These are phyloP conservation scores for Catostylus mosaicus DNA, from an alignment of 30 jellyfish, hydroid and myxozoan species.

Conservation along the genomic window DNA sequence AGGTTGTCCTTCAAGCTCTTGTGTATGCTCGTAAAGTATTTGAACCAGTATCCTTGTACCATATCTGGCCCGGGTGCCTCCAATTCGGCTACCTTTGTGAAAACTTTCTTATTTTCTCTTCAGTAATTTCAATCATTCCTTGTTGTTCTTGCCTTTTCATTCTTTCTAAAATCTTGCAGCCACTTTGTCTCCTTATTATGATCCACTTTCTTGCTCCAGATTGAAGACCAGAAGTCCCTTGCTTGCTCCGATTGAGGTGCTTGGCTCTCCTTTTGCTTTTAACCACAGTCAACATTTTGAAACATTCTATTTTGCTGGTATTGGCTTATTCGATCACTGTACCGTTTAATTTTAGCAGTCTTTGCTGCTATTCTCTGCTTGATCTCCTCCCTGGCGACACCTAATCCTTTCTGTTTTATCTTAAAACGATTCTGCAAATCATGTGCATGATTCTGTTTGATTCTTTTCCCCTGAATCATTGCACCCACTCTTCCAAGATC, in stretches of 20 bases:
- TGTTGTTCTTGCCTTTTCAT: slow-evolving; percentile 27
- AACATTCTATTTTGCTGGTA: background rate
- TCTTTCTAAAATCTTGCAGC: slow-evolving; percentile 30
- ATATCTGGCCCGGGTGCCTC: background rate
- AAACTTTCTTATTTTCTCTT: slow-evolving; percentile 1
- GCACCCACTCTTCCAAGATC: slow-evolving; percentile 17
- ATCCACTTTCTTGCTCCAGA: slow-evolving; percentile 39
- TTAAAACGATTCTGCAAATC: background rate
- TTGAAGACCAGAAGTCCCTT: slow-evolving; percentile 30
- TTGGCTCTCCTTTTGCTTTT: slow-evolving; percentile 30
- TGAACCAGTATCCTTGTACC: slow-evolving; percentile 22
- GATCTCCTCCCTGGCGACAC: slow-evolving; percentile 17
- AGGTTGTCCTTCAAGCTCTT: slow-evolving; percentile 13
- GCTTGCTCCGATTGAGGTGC: slow-evolving; percentile 27
- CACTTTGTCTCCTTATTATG: slow-evolving; percentile 25
- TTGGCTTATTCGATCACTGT: slow-evolving; percentile 13
- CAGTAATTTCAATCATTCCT: slow-evolving; percentile 3
- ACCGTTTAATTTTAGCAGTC: background rate
- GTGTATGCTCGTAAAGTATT: slow-evolving; percentile 41
- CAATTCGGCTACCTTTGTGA: background rate
- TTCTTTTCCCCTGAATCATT: slow-evolving; percentile 16
- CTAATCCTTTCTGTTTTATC: background rate
- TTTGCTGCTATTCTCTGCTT: background rate
- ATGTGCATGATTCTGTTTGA: background rate
- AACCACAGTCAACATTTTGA: slow-evolving; percentile 22